These are phyloP conservation scores for Hesperia comma DNA, from an alignment of 2,888 invertebrate species.

Conservation along the genomic window DNA sequence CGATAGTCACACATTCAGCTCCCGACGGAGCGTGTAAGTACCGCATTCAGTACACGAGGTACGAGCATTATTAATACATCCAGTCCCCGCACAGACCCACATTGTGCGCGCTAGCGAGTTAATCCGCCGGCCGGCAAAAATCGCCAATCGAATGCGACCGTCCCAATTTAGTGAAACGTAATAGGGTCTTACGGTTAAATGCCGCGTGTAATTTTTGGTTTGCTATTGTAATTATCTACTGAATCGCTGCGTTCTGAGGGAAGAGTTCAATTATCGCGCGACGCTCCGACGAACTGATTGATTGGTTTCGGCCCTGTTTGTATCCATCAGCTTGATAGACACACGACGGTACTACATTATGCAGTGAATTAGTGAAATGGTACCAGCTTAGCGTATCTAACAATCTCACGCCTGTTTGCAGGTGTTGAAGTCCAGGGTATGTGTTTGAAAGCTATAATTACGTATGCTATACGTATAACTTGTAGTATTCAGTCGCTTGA, in stretches of 20 bases:
- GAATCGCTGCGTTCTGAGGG: slow-evolving; percentile 70
- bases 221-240: slow-evolving; percentile 82
- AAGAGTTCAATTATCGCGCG: slow-evolving; percentile 80
- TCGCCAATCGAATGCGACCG: slow-evolving; percentile 74
- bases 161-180: slow-evolving; percentile 76
- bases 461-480: background rate
- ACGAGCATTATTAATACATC: slow-evolving; percentile 78
- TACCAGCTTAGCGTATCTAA: slow-evolving; percentile 47
- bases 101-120: slow-evolving; percentile 74
- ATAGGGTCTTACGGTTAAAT: slow-evolving; percentile 78
- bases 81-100: slow-evolving; percentile 73
- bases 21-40: slow-evolving; percentile 80
- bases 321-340: slow-evolving; percentile 70
- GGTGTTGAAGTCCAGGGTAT: background rate
- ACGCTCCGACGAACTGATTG: slow-evolving; percentile 75
- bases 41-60: slow-evolving; percentile 72
- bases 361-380: slow-evolving; percentile 66
- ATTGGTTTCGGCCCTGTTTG: slow-evolving; percentile 73
- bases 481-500: too few species aligned
- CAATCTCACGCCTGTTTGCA: slow-evolving; percentile 17
- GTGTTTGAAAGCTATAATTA: slow-evolving; percentile 5
- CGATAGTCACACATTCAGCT: slow-evolving; percentile 80
- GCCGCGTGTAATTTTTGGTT: slow-evolving; percentile 82
- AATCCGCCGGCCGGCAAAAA: slow-evolving; percentile 79
- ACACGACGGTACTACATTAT: slow-evolving; percentile 61